A percentile compares a stretch with the other conserved stretches of the same genome.
These are phyloP conservation scores for Caenorhabditis afra DNA, from an alignment of 2,888 invertebrate species.

Conservation along the genomic window DNA sequence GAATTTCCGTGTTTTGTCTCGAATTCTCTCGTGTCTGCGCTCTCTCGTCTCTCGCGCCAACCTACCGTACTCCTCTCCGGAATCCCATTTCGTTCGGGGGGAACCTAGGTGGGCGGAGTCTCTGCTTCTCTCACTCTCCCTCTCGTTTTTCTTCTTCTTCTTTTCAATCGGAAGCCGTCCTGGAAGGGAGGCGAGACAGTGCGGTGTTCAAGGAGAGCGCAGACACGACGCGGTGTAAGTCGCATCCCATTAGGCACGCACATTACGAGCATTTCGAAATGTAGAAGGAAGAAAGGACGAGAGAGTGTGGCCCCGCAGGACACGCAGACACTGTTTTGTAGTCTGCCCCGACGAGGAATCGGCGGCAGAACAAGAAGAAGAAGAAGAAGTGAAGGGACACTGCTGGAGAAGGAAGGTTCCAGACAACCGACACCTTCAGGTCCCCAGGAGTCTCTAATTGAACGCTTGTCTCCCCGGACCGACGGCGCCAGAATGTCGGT, in stretches of 20 bases:
- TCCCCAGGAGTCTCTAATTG: slow-evolving; percentile 15
- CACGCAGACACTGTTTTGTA: slow-evolving; percentile 44
- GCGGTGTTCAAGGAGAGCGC: slow-evolving; percentile 9
- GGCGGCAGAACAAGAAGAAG: not conserved
- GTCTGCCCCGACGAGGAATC: slow-evolving; percentile 9
- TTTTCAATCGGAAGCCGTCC: slow-evolving; percentile 9
- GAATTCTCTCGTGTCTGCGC: slow-evolving; percentile 10
- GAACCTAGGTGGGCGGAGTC: slow-evolving; percentile 48
- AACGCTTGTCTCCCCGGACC: not conserved
- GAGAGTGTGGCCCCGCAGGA: slow-evolving; percentile 17
- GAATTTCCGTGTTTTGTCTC: slow-evolving; percentile 18
- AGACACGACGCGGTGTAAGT: slow-evolving; percentile 34
- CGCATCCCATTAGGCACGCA: slow-evolving; percentile 64
- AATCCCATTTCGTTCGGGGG: slow-evolving; percentile 35
- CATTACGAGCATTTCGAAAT: slow-evolving; percentile 63
- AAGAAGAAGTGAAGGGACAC: slow-evolving; percentile 7
- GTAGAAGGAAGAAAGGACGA: slow-evolving; percentile 30
- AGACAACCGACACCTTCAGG: no score
- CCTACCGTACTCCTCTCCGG: slow-evolving; percentile 33
- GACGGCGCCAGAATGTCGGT: slow-evolving; percentile 48
- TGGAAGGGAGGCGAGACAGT: slow-evolving; percentile 23
- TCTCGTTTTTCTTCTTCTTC: not conserved
- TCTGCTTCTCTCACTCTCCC: not conserved
- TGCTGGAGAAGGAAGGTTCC: not conserved
- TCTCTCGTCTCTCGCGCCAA: not conserved